Evolutionary conservation across 2,888 invertebrate species (phyloP).

Genomic region (Chymomyza fuscimana): DNA sequence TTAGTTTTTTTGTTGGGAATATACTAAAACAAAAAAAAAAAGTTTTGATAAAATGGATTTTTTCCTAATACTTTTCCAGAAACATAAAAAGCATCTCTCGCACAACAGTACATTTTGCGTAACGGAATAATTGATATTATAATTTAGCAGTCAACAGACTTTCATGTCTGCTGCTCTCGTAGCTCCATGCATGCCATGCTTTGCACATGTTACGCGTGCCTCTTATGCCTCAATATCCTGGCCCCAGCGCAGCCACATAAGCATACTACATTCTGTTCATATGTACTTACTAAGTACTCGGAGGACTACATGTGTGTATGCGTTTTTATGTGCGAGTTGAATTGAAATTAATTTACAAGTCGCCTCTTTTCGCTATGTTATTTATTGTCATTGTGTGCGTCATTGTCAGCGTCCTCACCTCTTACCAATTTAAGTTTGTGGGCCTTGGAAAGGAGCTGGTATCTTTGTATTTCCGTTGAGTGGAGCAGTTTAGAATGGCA

Average conservation of each 20-base stretch:
- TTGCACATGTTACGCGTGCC: neutral
- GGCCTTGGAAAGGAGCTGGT: neutral
- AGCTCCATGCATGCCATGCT: neutral
- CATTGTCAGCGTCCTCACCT: neutral
- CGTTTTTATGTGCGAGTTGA: constrained; percentile 33
- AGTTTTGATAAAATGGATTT: too few species aligned
- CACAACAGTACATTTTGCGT: constrained; percentile 15
- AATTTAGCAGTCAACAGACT: constrained; percentile 38
- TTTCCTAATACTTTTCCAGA: too few species aligned
- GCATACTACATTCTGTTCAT: neutral
- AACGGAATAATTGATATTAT: constrained; percentile 54
- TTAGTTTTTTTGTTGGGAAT: too few species aligned
- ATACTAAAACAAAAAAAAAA: too few species aligned
- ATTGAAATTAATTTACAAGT: constrained; percentile 59
- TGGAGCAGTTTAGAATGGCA: neutral
- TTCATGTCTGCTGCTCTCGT: constrained; percentile 2
- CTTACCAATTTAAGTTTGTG: neutral
- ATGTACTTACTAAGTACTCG: neutral
- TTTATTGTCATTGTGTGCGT: constrained; percentile 61
- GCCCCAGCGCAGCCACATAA: neutral
- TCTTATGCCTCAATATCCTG: neutral
- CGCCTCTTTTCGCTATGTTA: constrained; percentile 36
- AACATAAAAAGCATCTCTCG: too few species aligned
- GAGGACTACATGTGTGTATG: constrained; percentile 9
- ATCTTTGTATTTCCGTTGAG: constrained; percentile 5